These are phyloP conservation scores for Oryzias javanicus DNA, from an alignment of 2,113 vertebrate species.

Conservation along the genomic window DNA sequence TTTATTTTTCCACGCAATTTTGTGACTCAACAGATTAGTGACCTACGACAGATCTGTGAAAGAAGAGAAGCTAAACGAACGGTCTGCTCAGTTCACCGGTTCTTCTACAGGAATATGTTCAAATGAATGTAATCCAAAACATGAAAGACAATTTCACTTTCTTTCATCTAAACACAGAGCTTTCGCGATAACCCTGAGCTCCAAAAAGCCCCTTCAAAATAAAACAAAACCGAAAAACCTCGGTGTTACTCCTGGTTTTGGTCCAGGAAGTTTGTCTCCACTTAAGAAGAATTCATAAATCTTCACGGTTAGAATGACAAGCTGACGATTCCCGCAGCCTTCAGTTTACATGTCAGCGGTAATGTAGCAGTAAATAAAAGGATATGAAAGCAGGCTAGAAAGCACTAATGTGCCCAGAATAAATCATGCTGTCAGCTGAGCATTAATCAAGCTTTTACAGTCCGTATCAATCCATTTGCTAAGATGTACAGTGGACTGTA, in stretches of 20 bases:
- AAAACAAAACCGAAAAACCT: not conserved
- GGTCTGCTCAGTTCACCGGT: too few relatives aligned
- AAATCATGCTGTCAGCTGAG: constrained; percentile 4
- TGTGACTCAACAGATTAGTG: too few relatives aligned
- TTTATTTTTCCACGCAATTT: too few relatives aligned
- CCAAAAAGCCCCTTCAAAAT: not conserved
- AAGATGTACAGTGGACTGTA: not conserved
- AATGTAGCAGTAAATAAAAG: constrained; percentile 8
- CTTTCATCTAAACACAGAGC: too few relatives aligned
- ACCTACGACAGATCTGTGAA: too few relatives aligned
- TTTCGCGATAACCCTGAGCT: too few relatives aligned
- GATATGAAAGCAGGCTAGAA: constrained; percentile 4
- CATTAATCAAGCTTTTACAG: not conserved
- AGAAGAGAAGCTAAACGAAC: too few relatives aligned
- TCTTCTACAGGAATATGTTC: too few relatives aligned
- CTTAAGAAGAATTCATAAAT: not conserved
- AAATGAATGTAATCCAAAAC: too few relatives aligned
- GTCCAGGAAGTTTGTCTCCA: not conserved
- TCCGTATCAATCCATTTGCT: constrained; percentile 9
- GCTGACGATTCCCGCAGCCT: not conserved
- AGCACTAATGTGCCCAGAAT: not conserved
- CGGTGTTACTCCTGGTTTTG: not conserved
- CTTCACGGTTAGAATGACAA: not conserved
- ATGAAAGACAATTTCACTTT: too few relatives aligned
- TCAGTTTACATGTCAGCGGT: constrained; percentile 15